A percentile compares a stretch with the other conserved stretches of the same genome.
Conservation (phyloP, 2,888 invertebrate genomes). For the Drosophila fungiperda region DNA sequence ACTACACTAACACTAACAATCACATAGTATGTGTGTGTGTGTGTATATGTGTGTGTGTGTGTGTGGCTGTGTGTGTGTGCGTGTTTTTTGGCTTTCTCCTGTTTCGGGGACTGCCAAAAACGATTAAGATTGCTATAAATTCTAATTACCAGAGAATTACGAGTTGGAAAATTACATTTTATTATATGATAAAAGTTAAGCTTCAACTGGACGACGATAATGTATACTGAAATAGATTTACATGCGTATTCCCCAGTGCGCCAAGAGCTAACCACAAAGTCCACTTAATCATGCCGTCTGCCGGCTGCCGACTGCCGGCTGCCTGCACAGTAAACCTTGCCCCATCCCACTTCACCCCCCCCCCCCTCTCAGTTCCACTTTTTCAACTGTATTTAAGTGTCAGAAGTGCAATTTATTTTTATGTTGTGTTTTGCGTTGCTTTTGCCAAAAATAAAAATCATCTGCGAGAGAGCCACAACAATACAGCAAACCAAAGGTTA, state of each 20-base stretch:
- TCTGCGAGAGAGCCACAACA: conserved; percentile 52
- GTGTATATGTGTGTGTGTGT: background rate
- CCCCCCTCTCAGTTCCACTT: conserved; percentile 29
- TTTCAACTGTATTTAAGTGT: conserved; percentile 75
- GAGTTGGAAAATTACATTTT: conserved; percentile 81
- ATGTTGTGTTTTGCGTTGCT: conserved; percentile 73
- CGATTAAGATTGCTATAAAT: conserved; percentile 80
- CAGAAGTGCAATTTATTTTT: conserved; percentile 81
- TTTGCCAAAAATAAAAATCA: conserved; percentile 49
- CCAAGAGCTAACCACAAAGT: conserved; percentile 73
- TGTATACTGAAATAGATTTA: conserved; percentile 79
- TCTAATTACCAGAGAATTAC: conserved; percentile 81
- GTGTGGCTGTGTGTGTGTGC: background rate
- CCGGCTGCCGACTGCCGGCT: conserved; percentile 46
- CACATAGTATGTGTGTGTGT: background rate
- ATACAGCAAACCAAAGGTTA: conserved; percentile 62
- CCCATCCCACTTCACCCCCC: background rate
- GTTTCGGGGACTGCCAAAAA: conserved; percentile 62
- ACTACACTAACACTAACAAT: background rate
- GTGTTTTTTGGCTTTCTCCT: conserved; percentile 12
- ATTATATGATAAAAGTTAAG: conserved; percentile 82
- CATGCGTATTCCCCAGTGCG: conserved; percentile 75
- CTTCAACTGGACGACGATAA: conserved; percentile 80
- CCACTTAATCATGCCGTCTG: conserved; percentile 74
- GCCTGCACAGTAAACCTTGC: conserved; percentile 16